Percentiles rank a stretch among this genome's conserved stretches.
phyloP scores from a whole-genome alignment of 2,797 vertebrate genomes.

The Trematomus bernacchii region DNA sequence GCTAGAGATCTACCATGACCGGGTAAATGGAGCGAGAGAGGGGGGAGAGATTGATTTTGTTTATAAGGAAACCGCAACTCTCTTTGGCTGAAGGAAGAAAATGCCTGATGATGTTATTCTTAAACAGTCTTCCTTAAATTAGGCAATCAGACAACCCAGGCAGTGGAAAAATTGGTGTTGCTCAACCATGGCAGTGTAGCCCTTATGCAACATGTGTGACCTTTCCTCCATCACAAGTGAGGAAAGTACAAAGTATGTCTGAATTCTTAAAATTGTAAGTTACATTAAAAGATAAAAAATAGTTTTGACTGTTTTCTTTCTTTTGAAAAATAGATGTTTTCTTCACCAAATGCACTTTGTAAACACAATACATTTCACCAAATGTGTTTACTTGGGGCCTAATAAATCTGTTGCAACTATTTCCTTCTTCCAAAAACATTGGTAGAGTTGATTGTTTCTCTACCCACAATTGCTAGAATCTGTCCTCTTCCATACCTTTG shows the following conservation, averaged over 20 bases:
- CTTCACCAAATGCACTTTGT: too few relatives aligned
- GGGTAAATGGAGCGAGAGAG: conserved; percentile 53
- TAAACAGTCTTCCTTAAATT: conserved; percentile 33
- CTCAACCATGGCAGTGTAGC: not conserved
- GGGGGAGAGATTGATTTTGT: conserved; percentile 54
- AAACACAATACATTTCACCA: too few relatives aligned
- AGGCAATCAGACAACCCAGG: conserved; percentile 16
- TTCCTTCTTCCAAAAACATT: too few relatives aligned
- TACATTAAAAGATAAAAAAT: not conserved
- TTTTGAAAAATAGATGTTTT: too few relatives aligned
- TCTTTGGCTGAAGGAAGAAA: conserved; percentile 16
- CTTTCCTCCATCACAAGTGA: conserved; percentile 11
- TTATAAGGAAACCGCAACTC: conserved; percentile 29
- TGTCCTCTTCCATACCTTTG: too few relatives aligned
- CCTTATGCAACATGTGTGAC: not conserved
- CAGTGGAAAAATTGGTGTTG: not conserved
- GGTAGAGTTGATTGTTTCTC: too few relatives aligned
- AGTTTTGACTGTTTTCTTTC: too few relatives aligned
- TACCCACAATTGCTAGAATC: too few relatives aligned
- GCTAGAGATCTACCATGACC: conserved; percentile 49
- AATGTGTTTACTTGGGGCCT: too few relatives aligned
- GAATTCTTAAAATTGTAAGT: not conserved
- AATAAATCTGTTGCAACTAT: too few relatives aligned
- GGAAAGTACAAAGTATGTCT: not conserved
- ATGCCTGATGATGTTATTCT: conserved; percentile 25